These are phyloP conservation scores for Spermophilus dauricus DNA, from an alignment of 2,113 vertebrate species.

Conservation along the genomic window DNA sequence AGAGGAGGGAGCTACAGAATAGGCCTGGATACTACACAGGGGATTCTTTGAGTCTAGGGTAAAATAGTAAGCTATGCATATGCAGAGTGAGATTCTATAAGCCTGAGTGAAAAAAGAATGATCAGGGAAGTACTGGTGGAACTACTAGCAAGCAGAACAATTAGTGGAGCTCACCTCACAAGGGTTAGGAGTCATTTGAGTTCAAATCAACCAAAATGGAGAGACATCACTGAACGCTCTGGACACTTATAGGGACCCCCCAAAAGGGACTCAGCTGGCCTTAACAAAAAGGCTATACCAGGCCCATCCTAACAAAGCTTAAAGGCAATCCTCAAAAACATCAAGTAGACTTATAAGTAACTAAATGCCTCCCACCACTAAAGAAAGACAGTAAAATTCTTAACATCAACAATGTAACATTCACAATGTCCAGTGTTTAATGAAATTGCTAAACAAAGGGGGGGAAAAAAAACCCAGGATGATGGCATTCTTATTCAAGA, in stretches of 20 bases:
- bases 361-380: background rate
- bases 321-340: background rate
- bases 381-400: background rate
- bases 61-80: background rate
- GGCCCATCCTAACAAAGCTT: background rate
- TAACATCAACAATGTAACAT: background rate
- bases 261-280: background rate
- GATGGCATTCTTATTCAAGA: background rate
- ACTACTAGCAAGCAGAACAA: background rate
- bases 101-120: background rate
- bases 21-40: background rate
- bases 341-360: background rate
- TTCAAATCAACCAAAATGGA: background rate
- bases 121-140: background rate
- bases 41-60: background rate
- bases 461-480: background rate
- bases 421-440: background rate
- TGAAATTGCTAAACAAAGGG: background rate
- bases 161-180: background rate
- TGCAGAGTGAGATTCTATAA: background rate
- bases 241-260: background rate
- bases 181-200: background rate
- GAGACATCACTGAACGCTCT: background rate
- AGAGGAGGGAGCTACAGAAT: background rate
- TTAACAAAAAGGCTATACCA: background rate